Evolutionary conservation across 2,797 vertebrate species (phyloP).

Genomic region (Chelonia mydas): DNA sequence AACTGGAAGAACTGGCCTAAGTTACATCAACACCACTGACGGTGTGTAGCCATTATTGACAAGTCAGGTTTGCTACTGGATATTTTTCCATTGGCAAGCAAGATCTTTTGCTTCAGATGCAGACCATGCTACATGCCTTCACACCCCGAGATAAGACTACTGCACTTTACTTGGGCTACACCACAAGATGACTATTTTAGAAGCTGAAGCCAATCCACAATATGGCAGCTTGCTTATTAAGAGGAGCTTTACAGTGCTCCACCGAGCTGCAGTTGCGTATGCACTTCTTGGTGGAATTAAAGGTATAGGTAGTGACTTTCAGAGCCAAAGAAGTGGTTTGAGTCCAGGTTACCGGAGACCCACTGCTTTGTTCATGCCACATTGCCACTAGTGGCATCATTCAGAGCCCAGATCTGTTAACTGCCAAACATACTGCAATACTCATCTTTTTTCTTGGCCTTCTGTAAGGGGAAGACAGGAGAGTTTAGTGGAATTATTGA

Average conservation of each 20-base stretch:
- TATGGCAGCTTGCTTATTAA: neutral
- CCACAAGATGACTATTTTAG: neutral
- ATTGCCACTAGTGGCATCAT: rapidly evolving
- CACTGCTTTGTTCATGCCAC: rapidly evolving
- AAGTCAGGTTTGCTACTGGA: neutral
- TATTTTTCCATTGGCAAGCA: neutral
- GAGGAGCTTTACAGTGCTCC: neutral
- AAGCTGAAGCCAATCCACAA: rapidly evolving
- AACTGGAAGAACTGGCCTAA: neutral
- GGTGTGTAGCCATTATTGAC: rapidly evolving
- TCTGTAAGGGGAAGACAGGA: neutral
- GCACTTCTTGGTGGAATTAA: rapidly evolving
- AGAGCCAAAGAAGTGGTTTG: neutral
- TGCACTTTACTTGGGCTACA: neutral
- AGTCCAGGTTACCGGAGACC: rapidly evolving
- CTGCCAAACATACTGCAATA: no score
- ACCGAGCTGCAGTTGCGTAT: neutral
- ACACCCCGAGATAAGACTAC: neutral
- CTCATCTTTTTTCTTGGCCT: neutral
- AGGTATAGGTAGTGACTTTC: rapidly evolving
- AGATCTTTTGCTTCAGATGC: neutral
- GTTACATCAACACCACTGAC: rapidly evolving
- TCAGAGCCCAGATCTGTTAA: rapidly evolving
- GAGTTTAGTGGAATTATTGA: neutral
- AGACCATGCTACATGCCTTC: neutral